Percentiles rank a stretch among this genome's conserved stretches.
phyloP scores from a whole-genome alignment of 2,888 invertebrate genomes.

The Hyposoter dolosus region DNA sequence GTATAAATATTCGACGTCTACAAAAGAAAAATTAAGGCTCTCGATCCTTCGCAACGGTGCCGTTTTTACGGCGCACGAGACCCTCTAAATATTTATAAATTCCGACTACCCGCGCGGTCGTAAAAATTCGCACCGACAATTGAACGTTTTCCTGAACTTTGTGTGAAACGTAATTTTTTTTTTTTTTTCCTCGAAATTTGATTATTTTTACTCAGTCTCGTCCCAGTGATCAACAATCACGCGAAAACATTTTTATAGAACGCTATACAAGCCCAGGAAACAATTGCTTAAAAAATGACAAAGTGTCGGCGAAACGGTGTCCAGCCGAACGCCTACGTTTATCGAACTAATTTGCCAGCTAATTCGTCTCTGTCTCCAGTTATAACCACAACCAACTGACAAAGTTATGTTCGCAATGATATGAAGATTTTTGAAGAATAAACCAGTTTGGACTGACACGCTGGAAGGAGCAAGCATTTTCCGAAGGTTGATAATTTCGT shows the following conservation, averaged over 20 bases:
- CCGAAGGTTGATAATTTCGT: background rate
- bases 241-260: background rate
- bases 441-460: background rate
- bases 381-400: background rate
- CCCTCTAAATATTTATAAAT: background rate
- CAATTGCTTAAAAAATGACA: background rate
- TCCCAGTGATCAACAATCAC: background rate
- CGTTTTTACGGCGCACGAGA: background rate
- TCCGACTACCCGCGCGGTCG: background rate
- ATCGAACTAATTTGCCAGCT: background rate
- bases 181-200: background rate
- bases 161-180: background rate
- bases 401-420: background rate
- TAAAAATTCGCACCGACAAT: background rate
- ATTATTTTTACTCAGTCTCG: background rate
- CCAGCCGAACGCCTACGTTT: background rate
- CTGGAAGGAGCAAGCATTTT: background rate
- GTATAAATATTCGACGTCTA: background rate
- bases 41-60: background rate
- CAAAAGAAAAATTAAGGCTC: background rate
- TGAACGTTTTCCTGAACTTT: background rate
- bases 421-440: background rate
- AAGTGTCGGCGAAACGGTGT: background rate
- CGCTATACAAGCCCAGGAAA: background rate
- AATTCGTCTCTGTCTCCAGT: background rate